phyloP scores from a whole-genome alignment of 2,888 invertebrate species.

The Drosophila atripex region DNA sequence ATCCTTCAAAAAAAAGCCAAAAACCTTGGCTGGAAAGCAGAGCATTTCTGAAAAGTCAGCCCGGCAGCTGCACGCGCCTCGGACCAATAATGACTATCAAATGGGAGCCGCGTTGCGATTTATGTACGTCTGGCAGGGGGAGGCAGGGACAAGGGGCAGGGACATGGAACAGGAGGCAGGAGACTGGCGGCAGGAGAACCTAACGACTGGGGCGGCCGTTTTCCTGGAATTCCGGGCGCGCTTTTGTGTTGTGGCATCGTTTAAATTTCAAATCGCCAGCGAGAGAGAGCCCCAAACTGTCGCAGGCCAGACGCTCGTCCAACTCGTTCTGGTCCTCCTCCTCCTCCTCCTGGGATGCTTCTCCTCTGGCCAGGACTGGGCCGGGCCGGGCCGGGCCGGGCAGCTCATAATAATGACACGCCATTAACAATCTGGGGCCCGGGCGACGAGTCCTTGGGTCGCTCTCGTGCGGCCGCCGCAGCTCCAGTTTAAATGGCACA shows the following conservation, averaged over 20 bases:
- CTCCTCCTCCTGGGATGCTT: constrained; percentile 42
- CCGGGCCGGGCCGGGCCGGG: constrained; percentile 49
- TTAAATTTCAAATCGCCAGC: constrained; percentile 66
- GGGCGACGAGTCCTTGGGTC: constrained; percentile 41
- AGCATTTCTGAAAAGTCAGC: constrained; percentile 22
- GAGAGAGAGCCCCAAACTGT: constrained; percentile 58
- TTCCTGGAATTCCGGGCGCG: constrained; percentile 72
- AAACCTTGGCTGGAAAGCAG: constrained; percentile 9
- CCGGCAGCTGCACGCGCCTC: constrained; percentile 75
- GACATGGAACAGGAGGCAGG: background rate
- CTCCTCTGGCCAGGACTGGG: constrained; percentile 22
- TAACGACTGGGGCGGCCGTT: constrained; percentile 69
- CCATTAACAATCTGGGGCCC: constrained; percentile 70
- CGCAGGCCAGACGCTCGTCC: constrained; percentile 63
- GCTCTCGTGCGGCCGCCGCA: constrained; percentile 11
- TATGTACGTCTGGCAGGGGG: constrained; percentile 66
- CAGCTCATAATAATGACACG: constrained; percentile 76
- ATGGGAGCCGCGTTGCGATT: constrained; percentile 75
- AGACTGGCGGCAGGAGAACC: constrained; percentile 36
- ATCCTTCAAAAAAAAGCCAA: background rate
- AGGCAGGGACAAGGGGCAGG: constrained; percentile 3
- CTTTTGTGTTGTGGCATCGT: constrained; percentile 70
- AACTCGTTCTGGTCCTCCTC: constrained; percentile 51
- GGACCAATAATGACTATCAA: constrained; percentile 74
- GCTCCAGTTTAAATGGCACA: constrained; percentile 76